Base-by-base conservation (phyloP, 2,797 vertebrate species). In the Cygnus olor region DNA sequence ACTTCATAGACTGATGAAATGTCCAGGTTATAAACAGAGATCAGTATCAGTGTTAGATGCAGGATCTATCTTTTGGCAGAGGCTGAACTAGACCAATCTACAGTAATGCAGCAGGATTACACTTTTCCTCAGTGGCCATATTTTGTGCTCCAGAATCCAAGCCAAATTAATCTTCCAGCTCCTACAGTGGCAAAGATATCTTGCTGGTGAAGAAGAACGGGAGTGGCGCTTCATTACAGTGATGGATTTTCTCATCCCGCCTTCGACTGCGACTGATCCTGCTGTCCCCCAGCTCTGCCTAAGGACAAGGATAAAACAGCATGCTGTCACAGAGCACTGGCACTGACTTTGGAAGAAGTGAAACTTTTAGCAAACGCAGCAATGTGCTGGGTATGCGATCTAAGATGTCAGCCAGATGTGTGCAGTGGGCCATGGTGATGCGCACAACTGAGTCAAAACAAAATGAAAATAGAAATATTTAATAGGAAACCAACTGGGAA, bases 401-500 rank as follows among this genome's bases (percentile, higher is more conserved):
- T 88, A 85, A 94, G 85, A 90, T 93, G 88, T 92, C 91, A 89
- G 91, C 81, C 94, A 95, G 94, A 96, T 96, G 93, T 95, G 93
- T 89, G 94, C 94, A 95, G 83, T 77, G 93, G 91, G 89, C 95
- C 91, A 74, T 90, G 61, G 49, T 82, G 88, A 95, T 97, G 81
- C 95, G 94, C 94, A 94, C 91, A 86, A 88, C 88, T 94, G 89
- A 96, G 44, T 92, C 89, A 93, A 96, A 94, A 61, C 91, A 87
- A 95, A 96, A 95, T 82, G 83, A 91, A 97, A 96, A 94, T 14
- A 87, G 83, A 96, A 93, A 74, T 73, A 77, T 94, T 95, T 95
- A 97, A 91, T 89, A 89, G 91, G 78, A 96, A 95, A 87, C 72
- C 94, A 92, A 93, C 74, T 89, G 95, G 91, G 96, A 96, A 89